Conservation (phyloP, 2,888 invertebrate species). For the Tetropium fuscum region DNA sequence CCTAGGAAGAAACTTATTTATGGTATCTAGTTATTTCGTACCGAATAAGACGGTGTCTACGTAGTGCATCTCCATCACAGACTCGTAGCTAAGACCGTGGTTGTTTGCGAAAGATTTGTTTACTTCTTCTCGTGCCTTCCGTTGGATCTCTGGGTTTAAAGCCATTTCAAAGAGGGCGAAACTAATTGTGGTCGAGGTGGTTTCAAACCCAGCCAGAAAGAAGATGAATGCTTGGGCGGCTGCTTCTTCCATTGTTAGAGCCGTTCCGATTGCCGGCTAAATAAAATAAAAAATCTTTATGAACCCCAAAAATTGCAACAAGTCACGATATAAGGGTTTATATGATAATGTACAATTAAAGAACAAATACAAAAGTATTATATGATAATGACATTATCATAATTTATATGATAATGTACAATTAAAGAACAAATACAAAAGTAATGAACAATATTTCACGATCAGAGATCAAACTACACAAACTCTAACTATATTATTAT, state of each 20-base stretch:
- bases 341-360: too few species aligned
- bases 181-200: conserved; percentile 66
- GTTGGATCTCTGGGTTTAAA: conserved; percentile 62
- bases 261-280: conserved; percentile 34
- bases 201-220: conserved; percentile 68
- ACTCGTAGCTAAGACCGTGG: conserved; percentile 62
- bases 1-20: too few species aligned
- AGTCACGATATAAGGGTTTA: too few species aligned
- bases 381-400: too few species aligned
- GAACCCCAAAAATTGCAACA: too few species aligned
- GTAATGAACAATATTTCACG: too few species aligned
- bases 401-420: too few species aligned
- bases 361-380: too few species aligned
- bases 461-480: too few species aligned
- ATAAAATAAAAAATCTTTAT: conserved; percentile 6
- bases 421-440: too few species aligned
- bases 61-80: conserved; percentile 65
- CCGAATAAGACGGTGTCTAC: conserved; percentile 65
- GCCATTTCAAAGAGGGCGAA: conserved; percentile 67
- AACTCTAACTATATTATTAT: too few species aligned
- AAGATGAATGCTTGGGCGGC: conserved; percentile 67
- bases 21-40: conserved; percentile 44
- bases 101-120: conserved; percentile 56
- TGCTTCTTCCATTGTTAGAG: conserved; percentile 62
- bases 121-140: conserved; percentile 63